These are phyloP conservation scores for Tachina grossa DNA, from an alignment of 2,888 invertebrate species.

Conservation along the genomic window DNA sequence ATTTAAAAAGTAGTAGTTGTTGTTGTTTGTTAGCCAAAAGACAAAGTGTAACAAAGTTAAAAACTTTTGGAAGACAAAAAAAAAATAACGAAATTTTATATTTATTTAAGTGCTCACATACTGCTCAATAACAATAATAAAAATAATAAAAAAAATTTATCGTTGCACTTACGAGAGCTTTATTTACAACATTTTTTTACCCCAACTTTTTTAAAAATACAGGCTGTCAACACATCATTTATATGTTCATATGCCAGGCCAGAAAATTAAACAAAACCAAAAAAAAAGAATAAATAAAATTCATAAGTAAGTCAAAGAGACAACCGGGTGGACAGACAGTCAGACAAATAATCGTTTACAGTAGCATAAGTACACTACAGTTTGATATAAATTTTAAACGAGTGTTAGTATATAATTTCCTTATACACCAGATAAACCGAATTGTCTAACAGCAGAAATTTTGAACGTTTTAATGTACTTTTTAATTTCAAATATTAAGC, in stretches of 20 bases:
- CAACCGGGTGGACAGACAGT: neutral
- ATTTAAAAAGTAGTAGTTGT: conserved; percentile 12
- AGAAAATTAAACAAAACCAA: neutral
- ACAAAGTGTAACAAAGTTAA: conserved; percentile 57
- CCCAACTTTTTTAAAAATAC: neutral
- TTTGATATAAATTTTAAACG: conserved; percentile 6
- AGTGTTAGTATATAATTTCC: conserved; percentile 22
- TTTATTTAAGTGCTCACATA: conserved; percentile 55
- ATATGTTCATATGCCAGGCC: conserved; percentile 34
- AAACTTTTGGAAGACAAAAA: conserved; percentile 54
- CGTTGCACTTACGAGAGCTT: neutral
- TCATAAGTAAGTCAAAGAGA: neutral
- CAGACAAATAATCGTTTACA: conserved; percentile 54
- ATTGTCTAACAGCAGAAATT: conserved; percentile 22
- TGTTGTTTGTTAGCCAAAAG: neutral
- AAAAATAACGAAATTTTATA: conserved; percentile 49
- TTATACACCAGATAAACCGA: conserved; percentile 44
- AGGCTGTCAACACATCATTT: conserved; percentile 69
- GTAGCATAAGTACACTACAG: conserved; percentile 43
- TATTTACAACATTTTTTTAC: neutral
- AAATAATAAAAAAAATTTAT: conserved; percentile 27
- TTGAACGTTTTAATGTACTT: conserved; percentile 25
- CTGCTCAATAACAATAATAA: conserved; percentile 36
- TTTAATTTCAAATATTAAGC: conserved; percentile 1
- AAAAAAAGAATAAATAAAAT: conserved; percentile 3